phyloP scores from a whole-genome alignment of 2,797 vertebrate genomes.

The Gymnopithys bicolor region DNA sequence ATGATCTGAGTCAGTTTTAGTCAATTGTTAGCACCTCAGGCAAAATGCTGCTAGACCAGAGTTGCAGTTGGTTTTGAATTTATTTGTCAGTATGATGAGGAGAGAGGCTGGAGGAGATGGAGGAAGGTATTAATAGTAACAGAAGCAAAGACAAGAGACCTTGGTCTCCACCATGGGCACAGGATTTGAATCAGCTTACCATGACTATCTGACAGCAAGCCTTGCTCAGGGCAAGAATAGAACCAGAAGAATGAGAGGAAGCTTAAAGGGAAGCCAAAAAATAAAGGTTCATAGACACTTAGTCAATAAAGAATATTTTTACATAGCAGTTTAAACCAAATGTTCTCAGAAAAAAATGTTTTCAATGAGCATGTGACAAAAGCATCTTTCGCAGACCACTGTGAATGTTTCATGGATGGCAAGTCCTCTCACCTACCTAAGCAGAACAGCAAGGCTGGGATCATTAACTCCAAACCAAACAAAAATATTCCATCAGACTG shows the following conservation, averaged over 20 bases:
- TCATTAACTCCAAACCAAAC: not conserved
- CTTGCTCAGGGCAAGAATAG: not conserved
- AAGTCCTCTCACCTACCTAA: not conserved
- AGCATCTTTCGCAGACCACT: not conserved
- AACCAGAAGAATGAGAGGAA: not conserved
- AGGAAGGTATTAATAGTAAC: not conserved
- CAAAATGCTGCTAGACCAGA: not conserved
- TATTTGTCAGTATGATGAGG: not conserved
- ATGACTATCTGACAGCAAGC: not conserved
- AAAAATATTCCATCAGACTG: not conserved
- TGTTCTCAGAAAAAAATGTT: not conserved
- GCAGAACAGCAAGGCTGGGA: not conserved
- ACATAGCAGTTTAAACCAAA: not conserved
- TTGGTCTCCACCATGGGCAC: not conserved
- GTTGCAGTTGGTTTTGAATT: not conserved
- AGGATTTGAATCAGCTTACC: not conserved
- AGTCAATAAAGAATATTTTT: not conserved
- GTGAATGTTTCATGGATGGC: not conserved
- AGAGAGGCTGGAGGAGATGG: not conserved
- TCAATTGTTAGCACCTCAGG: not conserved
- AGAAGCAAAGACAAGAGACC: not conserved
- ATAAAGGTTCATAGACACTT: not conserved
- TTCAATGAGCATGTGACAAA: not conserved
- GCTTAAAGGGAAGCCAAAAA: not conserved
- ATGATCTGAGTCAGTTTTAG: constrained; percentile 1